Evolutionary conservation across 2,113 vertebrate genomes (phyloP).

Genomic region (Rostratula benghalensis): DNA sequence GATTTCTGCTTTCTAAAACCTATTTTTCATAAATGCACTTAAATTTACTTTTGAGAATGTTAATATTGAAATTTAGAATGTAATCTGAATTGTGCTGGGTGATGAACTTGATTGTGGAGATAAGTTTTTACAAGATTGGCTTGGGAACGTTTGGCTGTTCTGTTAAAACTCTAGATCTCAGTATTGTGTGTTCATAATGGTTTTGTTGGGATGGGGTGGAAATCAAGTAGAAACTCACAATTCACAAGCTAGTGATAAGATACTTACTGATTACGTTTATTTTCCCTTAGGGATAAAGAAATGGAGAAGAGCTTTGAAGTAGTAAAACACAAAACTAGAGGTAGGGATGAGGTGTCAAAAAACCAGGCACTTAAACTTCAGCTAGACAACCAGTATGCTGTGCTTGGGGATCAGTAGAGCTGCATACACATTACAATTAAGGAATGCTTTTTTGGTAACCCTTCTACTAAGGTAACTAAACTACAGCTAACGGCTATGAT

Average conservation of each 20-base stretch:
- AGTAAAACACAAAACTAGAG: constrained; percentile 96
- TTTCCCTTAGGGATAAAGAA: constrained; percentile 92
- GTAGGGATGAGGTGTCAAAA: constrained; percentile 88
- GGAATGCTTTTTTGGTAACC: constrained; percentile 77
- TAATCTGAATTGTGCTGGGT: neutral
- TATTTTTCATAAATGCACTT: neutral
- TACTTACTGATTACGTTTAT: constrained; percentile 82
- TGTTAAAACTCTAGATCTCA: neutral
- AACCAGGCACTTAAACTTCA: constrained; percentile 90
- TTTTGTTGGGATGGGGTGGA: constrained; percentile 59
- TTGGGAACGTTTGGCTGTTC: constrained; percentile 10
- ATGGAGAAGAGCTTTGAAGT: constrained; percentile 99
- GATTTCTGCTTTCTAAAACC: neutral
- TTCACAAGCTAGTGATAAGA: constrained; percentile 55
- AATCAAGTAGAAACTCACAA: constrained; percentile 22
- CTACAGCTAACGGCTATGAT: constrained; percentile 76
- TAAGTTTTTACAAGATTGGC: neutral
- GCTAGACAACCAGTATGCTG: constrained; percentile 97
- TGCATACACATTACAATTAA: constrained; percentile 74
- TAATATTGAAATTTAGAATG: neutral
- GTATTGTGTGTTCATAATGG: neutral
- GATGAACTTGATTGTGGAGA: neutral
- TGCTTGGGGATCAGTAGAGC: constrained; percentile 93
- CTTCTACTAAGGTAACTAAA: constrained; percentile 81
- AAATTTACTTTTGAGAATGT: neutral